Evolutionary conservation across 2,888 invertebrate genomes (phyloP).

Genomic region (Coronaproctus castanopsis): DNA sequence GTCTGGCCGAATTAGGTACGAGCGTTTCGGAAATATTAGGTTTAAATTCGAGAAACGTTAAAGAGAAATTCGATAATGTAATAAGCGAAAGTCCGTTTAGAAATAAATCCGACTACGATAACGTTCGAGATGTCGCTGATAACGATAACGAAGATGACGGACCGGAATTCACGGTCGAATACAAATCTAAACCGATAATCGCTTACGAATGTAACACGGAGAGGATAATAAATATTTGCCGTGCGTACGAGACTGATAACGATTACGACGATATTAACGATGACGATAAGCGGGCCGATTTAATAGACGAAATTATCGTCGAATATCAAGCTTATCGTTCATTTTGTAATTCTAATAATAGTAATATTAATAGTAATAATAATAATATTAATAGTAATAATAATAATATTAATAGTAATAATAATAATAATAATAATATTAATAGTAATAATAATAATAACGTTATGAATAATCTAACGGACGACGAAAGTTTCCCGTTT

Average conservation of each 20-base stretch:
- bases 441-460: too few relatives aligned
- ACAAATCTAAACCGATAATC: neutral
- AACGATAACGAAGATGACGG: conserved; percentile 13
- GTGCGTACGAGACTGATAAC: neutral
- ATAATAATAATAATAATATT: too few relatives aligned
- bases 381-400: too few relatives aligned
- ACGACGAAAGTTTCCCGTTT: neutral
- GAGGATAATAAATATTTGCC: neutral
- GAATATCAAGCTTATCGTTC: neutral
- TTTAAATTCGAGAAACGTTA: conserved; percentile 33
- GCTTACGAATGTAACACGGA: neutral
- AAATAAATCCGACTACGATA: conserved; percentile 7
- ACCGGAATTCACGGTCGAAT: neutral
- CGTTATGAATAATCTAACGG: too few relatives aligned
- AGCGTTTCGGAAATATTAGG: conserved; percentile 34
- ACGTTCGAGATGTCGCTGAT: neutral
- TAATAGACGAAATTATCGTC: neutral
- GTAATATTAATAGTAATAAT: too few relatives aligned
- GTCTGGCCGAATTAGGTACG: conserved; percentile 32
- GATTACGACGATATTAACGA: neutral
- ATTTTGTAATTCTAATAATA: too few relatives aligned
- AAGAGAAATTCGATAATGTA: conserved; percentile 35
- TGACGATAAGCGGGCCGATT: neutral
- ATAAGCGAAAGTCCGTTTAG: conserved; percentile 25
- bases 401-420: too few relatives aligned